Percentiles rank a stretch among this genome's conserved stretches.
Conservation (phyloP, 2,888 invertebrate genomes). For the Pheosia gnoma region DNA sequence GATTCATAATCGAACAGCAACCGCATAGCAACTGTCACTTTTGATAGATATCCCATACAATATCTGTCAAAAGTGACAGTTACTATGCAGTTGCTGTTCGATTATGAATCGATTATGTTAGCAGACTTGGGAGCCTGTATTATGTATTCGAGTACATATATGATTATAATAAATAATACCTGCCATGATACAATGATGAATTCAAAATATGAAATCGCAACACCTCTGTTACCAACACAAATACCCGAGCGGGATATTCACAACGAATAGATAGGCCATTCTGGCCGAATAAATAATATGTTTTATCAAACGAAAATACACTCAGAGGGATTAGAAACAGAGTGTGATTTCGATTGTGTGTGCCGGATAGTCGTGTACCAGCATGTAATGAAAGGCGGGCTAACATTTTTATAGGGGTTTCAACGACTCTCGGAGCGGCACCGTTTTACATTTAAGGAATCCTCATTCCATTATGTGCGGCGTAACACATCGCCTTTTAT, state of each 20-base stretch:
- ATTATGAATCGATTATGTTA: too few relatives aligned
- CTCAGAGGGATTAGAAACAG: slow-evolving; percentile 32
- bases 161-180: background rate
- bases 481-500: slow-evolving; percentile 71
- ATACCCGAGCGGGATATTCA: slow-evolving; percentile 61
- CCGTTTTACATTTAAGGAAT: slow-evolving; percentile 81
- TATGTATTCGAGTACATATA: too few relatives aligned
- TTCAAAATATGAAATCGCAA: slow-evolving; percentile 40
- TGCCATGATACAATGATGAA: slow-evolving; percentile 15
- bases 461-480: slow-evolving; percentile 76
- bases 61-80: too few relatives aligned
- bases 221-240: slow-evolving; percentile 53
- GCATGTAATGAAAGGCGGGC: slow-evolving; percentile 80
- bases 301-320: slow-evolving; percentile 34
- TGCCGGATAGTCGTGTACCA: slow-evolving; percentile 52
- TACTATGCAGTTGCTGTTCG: too few relatives aligned
- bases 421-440: slow-evolving; percentile 74
- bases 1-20: too few relatives aligned
- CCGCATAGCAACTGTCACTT: too few relatives aligned
- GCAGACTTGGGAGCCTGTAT: too few relatives aligned
- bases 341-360: slow-evolving; percentile 45
- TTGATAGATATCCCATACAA: too few relatives aligned
- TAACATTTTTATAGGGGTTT: slow-evolving; percentile 82
- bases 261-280: slow-evolving; percentile 62
- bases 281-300: slow-evolving; percentile 56